A percentile compares a stretch with the other conserved stretches of the same genome.
Evolutionary conservation across 2,797 vertebrate genomes (phyloP).

Genomic region (Platalea minor): DNA sequence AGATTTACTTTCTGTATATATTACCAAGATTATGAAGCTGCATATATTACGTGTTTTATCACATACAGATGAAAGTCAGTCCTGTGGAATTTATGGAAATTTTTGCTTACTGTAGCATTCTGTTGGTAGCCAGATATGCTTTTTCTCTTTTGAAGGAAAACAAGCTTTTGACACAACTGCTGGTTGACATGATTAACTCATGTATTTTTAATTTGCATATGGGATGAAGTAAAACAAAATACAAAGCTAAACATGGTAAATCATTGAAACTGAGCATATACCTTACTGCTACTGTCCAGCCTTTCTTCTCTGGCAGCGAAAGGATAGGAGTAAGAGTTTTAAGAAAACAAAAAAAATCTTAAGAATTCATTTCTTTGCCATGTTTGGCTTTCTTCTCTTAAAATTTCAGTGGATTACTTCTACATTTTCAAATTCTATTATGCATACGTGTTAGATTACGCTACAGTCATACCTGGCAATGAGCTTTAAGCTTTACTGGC

Average conservation of each 20-base stretch:
- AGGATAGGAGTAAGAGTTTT: background rate
- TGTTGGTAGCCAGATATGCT: background rate
- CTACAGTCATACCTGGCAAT: background rate
- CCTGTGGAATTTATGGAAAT: background rate
- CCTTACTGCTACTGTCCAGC: background rate
- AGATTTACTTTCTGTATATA: background rate
- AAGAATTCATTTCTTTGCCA: background rate
- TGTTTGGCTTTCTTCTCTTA: background rate
- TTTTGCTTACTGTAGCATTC: background rate
- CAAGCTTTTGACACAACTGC: background rate
- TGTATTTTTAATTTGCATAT: background rate
- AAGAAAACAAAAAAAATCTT: background rate
- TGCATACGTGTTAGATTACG: fast-evolving
- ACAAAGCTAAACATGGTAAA: background rate
- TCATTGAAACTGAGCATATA: background rate
- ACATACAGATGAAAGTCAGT: background rate
- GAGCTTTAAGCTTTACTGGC: background rate
- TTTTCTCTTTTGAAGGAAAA: background rate
- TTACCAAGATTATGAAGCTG: background rate
- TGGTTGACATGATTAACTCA: background rate
- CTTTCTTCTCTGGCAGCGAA: background rate
- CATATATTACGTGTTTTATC: background rate
- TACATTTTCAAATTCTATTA: background rate
- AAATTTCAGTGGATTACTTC: background rate
- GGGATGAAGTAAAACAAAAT: background rate